Base-by-base conservation (phyloP, 1,140 invertebrate genomes). In the Camponotus pennsylvanicus region DNA sequence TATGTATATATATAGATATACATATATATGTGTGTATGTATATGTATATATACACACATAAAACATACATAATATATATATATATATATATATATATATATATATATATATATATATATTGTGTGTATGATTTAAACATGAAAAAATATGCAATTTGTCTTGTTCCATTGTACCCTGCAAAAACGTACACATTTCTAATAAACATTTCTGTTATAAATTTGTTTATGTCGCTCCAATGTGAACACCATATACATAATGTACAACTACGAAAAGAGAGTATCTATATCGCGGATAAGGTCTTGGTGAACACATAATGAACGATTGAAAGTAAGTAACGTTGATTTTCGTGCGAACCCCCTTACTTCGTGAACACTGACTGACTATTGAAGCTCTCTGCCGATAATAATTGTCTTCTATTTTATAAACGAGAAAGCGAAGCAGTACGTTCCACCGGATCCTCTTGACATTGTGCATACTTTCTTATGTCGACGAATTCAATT, bases 331-430 rank as follows among this genome's bases (percentile, higher is more conserved):
- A 89, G 40, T 75, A 37, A 67, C 49, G 27, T 89, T 88, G 85
- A 71, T 67, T 89, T 86, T 69, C 57, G 63, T 42, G 73, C 66
- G 37, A 83, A 69, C 66, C 69, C 67, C 55, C 85, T 89, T 89
- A 73, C 67, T 84, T 83, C 52, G 55, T 84, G 73, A 76, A 79
- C 69, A 79, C 78, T 80, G 89, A 90, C 89, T 90, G 83, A 90
- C 49, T 78, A 90, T 78, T 75, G 42, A 52, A 90, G 89, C 89
- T 90, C 82, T 88, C 89, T 86, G 86, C 77, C 83, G 86, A 79
- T 90, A 86, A 83, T 73, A 88, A 85, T 88, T 86, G 86, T 90
- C 89, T 90, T 90, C 89, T 90, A 88, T 90, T 90, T 90, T 88
- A 79, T 90, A 88, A 86, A 86, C 27, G n/a, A 83, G 76, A 66